A percentile compares a stretch with the other conserved stretches of the same genome.
Evolutionary conservation across 2,797 vertebrate species (phyloP).

Genomic region (Epinephelus coioides): DNA sequence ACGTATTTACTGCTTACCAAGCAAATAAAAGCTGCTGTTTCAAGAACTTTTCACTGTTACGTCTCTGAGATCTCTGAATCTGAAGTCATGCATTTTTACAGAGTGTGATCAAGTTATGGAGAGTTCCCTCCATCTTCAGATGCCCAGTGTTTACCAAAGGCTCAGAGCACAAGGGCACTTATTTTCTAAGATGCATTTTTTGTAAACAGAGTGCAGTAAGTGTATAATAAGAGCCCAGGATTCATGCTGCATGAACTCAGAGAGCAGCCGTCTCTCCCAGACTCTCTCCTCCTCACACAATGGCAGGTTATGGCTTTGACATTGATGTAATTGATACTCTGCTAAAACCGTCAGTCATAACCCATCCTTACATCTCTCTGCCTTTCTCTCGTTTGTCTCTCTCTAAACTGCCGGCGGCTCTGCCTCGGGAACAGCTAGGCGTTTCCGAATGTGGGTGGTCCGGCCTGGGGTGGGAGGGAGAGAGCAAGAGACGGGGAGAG

Average conservation of each 20-base stretch:
- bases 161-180: background rate
- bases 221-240: conserved; percentile 26
- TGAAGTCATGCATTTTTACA: background rate
- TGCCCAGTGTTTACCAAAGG: background rate
- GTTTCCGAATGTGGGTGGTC: conserved; percentile 90
- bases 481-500: conserved; percentile 47
- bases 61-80: background rate
- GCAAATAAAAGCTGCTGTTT: conserved; percentile 70
- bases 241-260: conserved; percentile 21
- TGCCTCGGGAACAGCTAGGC: conserved; percentile 83
- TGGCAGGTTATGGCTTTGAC: conserved; percentile 79
- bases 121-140: background rate
- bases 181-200: conserved; percentile 1
- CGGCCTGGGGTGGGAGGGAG: conserved; percentile 68
- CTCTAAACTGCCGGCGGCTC: conserved; percentile 63
- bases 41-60: conserved; percentile 11
- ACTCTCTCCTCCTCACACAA: conserved; percentile 69
- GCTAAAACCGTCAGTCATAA: conserved; percentile 85
- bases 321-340: conserved; percentile 86
- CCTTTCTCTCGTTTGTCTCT: conserved; percentile 50
- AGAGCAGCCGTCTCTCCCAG: conserved; percentile 33
- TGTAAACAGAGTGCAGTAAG: conserved; percentile 17
- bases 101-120: background rate
- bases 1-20: conserved; percentile 41
- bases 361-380: conserved; percentile 76